Evolutionary conservation across 2,797 vertebrate genomes (phyloP).

Genomic region (Enteromius paludinosus): DNA sequence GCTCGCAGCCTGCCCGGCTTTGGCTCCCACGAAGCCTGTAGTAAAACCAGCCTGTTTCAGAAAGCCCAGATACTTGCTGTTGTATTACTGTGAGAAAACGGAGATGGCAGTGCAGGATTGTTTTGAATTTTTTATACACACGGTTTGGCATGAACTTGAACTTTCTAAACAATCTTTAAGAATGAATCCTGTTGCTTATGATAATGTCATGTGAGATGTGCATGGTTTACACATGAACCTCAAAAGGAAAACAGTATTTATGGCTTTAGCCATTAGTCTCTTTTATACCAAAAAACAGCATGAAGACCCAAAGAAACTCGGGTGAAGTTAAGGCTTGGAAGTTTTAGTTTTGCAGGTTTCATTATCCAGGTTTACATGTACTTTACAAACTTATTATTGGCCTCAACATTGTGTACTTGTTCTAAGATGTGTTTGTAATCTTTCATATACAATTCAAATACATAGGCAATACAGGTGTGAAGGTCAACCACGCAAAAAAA

Average conservation of each 20-base stretch:
- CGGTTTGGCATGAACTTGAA: neutral
- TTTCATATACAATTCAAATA: neutral
- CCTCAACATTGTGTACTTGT: neutral
- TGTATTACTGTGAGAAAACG: constrained; percentile 4
- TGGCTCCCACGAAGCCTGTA: constrained; percentile 31
- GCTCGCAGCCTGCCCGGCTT: constrained; percentile 23
- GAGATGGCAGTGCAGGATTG: constrained; percentile 8
- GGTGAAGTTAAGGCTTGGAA: neutral
- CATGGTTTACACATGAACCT: constrained; percentile 24
- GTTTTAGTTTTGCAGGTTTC: neutral
- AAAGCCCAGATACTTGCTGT: neutral
- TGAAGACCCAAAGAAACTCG: neutral
- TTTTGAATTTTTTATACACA: constrained; percentile 1
- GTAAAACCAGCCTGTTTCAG: constrained; percentile 15
- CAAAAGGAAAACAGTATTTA: constrained; percentile 14
- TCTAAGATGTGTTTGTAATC: neutral
- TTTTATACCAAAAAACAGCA: constrained; percentile 4
- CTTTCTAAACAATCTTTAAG: neutral
- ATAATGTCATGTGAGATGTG: constrained; percentile 24
- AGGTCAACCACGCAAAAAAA: neutral
- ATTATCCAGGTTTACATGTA: neutral
- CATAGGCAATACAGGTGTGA: neutral
- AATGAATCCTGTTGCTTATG: constrained; percentile 50
- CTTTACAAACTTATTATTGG: neutral
- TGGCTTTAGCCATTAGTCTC: neutral